Evolutionary conservation across 92 coral and sea anemone species (phyloP).

Genomic region (Palythoa grandiflora): DNA sequence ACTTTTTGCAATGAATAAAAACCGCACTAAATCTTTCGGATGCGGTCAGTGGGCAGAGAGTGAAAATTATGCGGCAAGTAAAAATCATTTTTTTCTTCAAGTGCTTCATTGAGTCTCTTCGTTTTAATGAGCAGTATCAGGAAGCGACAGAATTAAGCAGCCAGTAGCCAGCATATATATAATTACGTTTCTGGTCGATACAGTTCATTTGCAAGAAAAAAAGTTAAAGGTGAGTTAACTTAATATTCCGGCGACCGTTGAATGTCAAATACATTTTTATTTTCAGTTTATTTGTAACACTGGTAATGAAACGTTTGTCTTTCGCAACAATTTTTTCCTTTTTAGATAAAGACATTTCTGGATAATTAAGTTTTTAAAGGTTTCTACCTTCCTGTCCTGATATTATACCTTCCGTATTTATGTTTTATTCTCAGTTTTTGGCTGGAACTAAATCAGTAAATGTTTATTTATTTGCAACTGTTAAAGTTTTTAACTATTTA

Average conservation of each 20-base stretch:
- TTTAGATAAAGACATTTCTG: neutral
- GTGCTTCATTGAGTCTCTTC: neutral
- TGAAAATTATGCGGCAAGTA: too few species aligned
- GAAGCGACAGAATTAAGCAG: neutral
- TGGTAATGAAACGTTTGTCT: neutral
- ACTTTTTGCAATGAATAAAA: too few species aligned
- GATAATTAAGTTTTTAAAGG: too few species aligned
- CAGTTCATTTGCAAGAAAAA: neutral
- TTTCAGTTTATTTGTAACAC: neutral
- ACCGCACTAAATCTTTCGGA: too few species aligned
- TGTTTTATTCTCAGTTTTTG: too few species aligned
- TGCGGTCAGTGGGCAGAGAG: too few species aligned
- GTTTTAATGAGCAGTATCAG: neutral
- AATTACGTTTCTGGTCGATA: neutral
- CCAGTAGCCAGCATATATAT: neutral
- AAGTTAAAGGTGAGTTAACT: neutral
- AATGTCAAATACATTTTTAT: neutral
- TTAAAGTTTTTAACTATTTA: too few species aligned
- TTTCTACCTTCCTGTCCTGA: too few species aligned
- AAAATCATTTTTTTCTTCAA: neutral
- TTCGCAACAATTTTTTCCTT: too few species aligned
- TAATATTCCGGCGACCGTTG: neutral
- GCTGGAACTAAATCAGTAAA: too few species aligned
- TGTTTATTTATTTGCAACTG: too few species aligned
- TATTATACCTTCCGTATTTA: too few species aligned